These are phyloP conservation scores for Tragelaphus strepsiceros DNA, from an alignment of 2,113 vertebrate genomes.

Conservation along the genomic window DNA sequence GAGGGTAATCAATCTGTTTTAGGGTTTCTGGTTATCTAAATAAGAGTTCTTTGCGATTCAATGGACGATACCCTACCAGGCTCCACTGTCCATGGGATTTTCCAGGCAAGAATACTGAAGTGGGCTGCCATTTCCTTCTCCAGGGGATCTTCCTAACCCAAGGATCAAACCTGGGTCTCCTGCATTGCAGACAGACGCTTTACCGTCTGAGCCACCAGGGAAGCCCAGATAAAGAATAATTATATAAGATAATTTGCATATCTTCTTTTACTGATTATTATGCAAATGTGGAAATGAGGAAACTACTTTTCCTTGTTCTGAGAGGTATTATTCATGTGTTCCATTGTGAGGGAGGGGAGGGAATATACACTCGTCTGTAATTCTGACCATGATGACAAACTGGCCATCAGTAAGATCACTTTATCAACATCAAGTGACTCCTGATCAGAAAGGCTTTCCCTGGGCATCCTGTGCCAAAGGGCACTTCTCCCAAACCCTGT, in stretches of 20 bases:
- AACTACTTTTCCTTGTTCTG: not conserved
- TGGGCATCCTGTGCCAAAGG: not conserved
- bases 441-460: not conserved
- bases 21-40: not conserved
- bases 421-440: not conserved
- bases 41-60: not conserved
- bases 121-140: no score
- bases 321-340: not conserved
- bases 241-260: not conserved
- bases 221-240: not conserved
- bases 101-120: no score
- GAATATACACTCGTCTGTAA: not conserved
- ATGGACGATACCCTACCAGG: no score
- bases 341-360: not conserved
- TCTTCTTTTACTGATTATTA: not conserved
- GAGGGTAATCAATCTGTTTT: not conserved
- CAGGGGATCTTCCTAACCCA: no score
- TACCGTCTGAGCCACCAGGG: no score
- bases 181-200: no score
- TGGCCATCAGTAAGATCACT: not conserved
- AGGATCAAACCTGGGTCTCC: no score
- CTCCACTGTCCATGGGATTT: no score
- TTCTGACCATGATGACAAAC: not conserved
- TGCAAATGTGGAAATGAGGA: not conserved
- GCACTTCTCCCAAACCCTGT: not conserved